Base-by-base conservation (phyloP, 92 coral and sea anemone genomes). In the Desmophyllum pertusum region DNA sequence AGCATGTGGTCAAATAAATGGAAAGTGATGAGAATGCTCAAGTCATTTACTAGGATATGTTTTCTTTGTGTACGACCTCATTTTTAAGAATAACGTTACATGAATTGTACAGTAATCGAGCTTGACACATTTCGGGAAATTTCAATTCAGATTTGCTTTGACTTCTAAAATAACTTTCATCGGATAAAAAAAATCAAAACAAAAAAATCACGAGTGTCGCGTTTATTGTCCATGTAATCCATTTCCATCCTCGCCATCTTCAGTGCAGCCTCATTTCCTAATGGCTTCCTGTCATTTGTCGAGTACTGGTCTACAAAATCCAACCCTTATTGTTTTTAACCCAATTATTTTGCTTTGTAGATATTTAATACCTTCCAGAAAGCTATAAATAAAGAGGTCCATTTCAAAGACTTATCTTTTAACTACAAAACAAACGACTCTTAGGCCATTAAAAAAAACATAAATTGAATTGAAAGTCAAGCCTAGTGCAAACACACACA, bases 341-440 rank as follows among this genome's bases (percentile, higher is more conserved):
- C 41, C 72, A 67, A 67, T 67, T 67, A 67, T 5, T n/a, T 67
- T 67, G 72, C 13, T 35, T 36, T 30, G 33, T 7, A 35, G 70
- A 65, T 35, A 30, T 31, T 33, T 67, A 67, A 67, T 36, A 38
- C 43, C 42, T 23, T 35, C 72, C 72, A 67, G 41, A 67, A 31
- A 37, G 39, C 38, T 67, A 67, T 37, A 67, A 67, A 19, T 67
- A 37, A 35, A 67, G 42, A 5, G 10, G 3, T 35, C 36, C 72
- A 37, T 67, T 67, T 19, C 72, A 67, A 38, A 67, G 42, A 35
- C 72, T 8, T 36, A 67, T 67, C 42, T 8, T 36, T 67, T 67
- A 13, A 67, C 42, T 67, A 1, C 72, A 67, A 67, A 67, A 67
- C 42, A 67, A 67, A 67, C 72, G 45, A 33, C 25, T 35, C 45